A percentile compares a stretch with the other conserved stretches of the same genome.
Evolutionary conservation across 1,140 invertebrate species (phyloP).

Genomic region (Drosophila chauvacae): DNA sequence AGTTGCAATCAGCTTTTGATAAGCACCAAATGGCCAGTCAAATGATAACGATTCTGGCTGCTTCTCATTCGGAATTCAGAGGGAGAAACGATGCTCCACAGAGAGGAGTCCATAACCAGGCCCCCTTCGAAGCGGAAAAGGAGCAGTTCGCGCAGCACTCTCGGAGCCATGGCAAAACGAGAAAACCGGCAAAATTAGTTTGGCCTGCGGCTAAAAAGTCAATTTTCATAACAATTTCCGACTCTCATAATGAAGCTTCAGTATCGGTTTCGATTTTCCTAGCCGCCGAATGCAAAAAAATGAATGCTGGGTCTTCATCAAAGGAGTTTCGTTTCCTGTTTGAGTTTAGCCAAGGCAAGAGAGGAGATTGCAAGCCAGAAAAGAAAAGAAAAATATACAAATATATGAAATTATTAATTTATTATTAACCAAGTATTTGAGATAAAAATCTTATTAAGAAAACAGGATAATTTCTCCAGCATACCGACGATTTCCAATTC

Average conservation of each 20-base stretch:
- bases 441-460: neutral
- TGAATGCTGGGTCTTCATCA: neutral
- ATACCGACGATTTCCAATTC: neutral
- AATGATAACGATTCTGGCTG: conserved; percentile 72
- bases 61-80: conserved; percentile 39
- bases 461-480: neutral
- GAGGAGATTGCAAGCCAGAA: neutral
- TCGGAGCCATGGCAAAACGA: conserved; percentile 12
- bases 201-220: conserved; percentile 73
- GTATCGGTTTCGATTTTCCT: conserved; percentile 67
- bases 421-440: neutral
- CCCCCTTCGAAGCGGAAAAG: conserved; percentile 22
- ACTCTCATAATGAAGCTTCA: conserved; percentile 73
- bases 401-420: neutral
- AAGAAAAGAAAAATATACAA: no score
- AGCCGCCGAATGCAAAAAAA: conserved; percentile 13
- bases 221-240: conserved; percentile 82
- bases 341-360: neutral
- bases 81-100: conserved; percentile 24
- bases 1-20: conserved; percentile 80
- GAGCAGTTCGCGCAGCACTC: conserved; percentile 32
- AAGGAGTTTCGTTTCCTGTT: conserved; percentile 12
- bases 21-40: conserved; percentile 80
- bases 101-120: conserved; percentile 22
- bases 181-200: conserved; percentile 72